Percentiles rank a stretch among this genome's conserved stretches.
Evolutionary conservation across 2,888 invertebrate genomes (phyloP).

Genomic region (Apotomis capreana): DNA sequence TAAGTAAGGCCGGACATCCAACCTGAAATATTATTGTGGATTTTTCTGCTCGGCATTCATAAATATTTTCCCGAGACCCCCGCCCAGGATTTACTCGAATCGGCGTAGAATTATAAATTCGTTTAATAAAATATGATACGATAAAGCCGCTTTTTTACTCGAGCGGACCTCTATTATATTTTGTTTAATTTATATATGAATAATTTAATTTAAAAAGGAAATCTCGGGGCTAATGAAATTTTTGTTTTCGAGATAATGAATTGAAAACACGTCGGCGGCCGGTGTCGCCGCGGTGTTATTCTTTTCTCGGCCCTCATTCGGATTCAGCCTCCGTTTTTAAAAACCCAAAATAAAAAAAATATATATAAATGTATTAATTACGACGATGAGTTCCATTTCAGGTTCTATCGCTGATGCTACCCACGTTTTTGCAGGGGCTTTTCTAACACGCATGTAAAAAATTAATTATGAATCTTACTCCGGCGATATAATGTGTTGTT

Average conservation of each 20-base stretch:
- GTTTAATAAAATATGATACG: conserved; percentile 83
- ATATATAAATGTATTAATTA: conserved; percentile 78
- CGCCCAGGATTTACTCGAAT: conserved; percentile 73
- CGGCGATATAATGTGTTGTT: conserved; percentile 30
- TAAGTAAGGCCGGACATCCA: conserved; percentile 78
- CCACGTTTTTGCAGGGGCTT: conserved; percentile 58
- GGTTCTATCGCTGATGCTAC: conserved; percentile 59
- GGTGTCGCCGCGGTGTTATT: conserved; percentile 73
- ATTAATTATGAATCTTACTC: conserved; percentile 39
- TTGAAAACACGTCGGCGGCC: conserved; percentile 79
- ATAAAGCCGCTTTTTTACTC: conserved; percentile 78
- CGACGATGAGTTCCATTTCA: conserved; percentile 65
- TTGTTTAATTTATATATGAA: conserved; percentile 84
- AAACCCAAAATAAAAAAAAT: conserved; percentile 63
- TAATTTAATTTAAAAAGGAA: conserved; percentile 83
- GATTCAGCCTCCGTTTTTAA: conserved; percentile 73
- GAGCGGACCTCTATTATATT: conserved; percentile 81
- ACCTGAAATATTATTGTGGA: conserved; percentile 83
- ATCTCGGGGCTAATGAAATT: conserved; percentile 82
- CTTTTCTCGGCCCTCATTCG: conserved; percentile 77
- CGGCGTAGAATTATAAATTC: conserved; percentile 82
- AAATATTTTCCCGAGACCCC: conserved; percentile 76
- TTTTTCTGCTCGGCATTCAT: conserved; percentile 83
- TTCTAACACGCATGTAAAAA: conserved; percentile 40
- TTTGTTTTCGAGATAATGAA: conserved; percentile 84